Percentiles rank a stretch among this genome's conserved stretches.
phyloP scores from a whole-genome alignment of 1,140 invertebrate species.

The Drosophila virilis region DNA sequence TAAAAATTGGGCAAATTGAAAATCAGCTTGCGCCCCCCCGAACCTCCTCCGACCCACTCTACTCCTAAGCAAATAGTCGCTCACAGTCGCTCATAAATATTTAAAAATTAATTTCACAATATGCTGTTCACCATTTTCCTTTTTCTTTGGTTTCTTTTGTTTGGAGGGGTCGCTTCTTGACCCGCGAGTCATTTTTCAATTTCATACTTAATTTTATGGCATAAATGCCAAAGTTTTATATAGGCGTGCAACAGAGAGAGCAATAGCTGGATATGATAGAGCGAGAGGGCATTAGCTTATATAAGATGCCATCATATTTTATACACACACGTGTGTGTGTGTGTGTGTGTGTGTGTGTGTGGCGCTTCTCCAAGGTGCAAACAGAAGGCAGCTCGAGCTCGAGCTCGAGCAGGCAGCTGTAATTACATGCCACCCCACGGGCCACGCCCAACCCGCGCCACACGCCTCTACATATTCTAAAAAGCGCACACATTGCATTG shows the following conservation, averaged over 20 bases:
- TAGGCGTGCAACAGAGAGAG: conserved; percentile 16
- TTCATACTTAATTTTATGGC: conserved; percentile 82
- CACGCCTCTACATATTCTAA: conserved; percentile 57
- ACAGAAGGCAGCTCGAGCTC: conserved; percentile 32
- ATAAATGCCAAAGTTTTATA: conserved; percentile 78
- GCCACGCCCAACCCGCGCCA: no score
- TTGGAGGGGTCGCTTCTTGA: conserved; percentile 15
- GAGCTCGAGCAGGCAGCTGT: conserved; percentile 25
- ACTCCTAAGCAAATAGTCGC: conserved; percentile 6
- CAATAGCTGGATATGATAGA: neutral
- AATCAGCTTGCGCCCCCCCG: conserved; percentile 16
- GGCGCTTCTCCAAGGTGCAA: conserved; percentile 56
- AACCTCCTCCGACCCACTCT: neutral
- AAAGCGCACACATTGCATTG: conserved; percentile 42
- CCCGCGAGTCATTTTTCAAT: conserved; percentile 75
- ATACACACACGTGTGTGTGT: conserved; percentile 26
- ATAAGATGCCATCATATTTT: conserved; percentile 72
- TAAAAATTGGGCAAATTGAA: conserved; percentile 53
- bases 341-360: conserved; percentile 21
- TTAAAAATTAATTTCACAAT: conserved; percentile 83
- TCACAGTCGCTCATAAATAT: conserved; percentile 71
- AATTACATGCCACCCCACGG: conserved; percentile 64
- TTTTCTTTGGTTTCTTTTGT: conserved; percentile 5
- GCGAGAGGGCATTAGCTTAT: conserved; percentile 40
- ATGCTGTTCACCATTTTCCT: conserved; percentile 46